Conservation (phyloP, 1,140 invertebrate species). For the Solenopsis invicta region DNA sequence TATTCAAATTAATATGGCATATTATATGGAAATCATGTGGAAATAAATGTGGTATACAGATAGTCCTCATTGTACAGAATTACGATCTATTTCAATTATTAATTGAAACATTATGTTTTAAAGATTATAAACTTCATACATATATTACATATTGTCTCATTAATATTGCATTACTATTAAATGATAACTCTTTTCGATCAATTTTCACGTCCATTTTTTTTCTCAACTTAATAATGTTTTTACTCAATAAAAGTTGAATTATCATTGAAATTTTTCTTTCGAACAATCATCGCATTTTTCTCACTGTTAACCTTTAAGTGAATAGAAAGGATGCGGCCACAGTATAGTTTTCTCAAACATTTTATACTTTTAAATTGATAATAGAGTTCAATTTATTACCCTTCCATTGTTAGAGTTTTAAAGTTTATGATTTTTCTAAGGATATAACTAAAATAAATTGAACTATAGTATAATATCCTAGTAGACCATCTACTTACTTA, state of each 20-base stretch:
- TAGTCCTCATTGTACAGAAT: neutral
- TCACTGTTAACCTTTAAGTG: too few relatives aligned
- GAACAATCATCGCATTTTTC: neutral
- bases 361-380: too few relatives aligned
- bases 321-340: too few relatives aligned
- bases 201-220: conserved; percentile 12
- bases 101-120: neutral
- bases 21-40: neutral
- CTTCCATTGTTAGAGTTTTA: too few relatives aligned
- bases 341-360: too few relatives aligned
- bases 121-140: neutral
- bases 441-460: too few relatives aligned
- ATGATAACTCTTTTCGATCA: neutral
- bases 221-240: neutral
- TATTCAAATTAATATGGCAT: neutral
- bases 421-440: too few relatives aligned
- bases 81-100: neutral
- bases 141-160: neutral
- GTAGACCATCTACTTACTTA: too few relatives aligned
- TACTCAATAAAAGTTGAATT: neutral
- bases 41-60: neutral
- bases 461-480: too few relatives aligned
- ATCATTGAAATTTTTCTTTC: neutral
- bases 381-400: too few relatives aligned
- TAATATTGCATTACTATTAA: neutral